These are phyloP conservation scores for Pelecanus crispus DNA, from an alignment of 2,113 vertebrate genomes.

Conservation along the genomic window DNA sequence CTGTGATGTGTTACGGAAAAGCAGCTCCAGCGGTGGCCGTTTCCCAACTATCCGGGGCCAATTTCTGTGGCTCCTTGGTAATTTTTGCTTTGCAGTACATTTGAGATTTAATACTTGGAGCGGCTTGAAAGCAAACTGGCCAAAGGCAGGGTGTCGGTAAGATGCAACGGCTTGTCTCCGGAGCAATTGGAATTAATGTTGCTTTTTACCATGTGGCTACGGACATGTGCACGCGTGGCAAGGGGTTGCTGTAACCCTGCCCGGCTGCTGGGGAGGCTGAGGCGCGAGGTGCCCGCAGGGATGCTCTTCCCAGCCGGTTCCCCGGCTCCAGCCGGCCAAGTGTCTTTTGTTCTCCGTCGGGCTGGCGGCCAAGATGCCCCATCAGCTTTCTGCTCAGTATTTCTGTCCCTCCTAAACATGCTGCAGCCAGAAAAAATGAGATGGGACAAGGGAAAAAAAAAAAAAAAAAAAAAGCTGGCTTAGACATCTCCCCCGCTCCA, in stretches of 20 bases:
- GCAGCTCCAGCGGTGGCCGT: background rate
- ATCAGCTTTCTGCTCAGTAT: background rate
- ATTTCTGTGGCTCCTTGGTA: background rate
- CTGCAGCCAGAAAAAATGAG: background rate
- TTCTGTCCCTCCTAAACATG: background rate
- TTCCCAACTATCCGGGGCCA: background rate
- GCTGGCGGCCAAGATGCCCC: background rate
- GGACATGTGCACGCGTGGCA: rapidly evolving
- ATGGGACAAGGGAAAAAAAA: rapidly evolving
- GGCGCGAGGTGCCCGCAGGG: background rate
- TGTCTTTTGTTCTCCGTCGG: background rate
- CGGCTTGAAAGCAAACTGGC: background rate
- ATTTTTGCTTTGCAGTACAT: background rate
- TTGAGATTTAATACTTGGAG: background rate
- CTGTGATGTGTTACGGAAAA: rapidly evolving
- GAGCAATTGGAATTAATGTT: background rate
- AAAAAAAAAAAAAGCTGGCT: background rate
- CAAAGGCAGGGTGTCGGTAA: rapidly evolving
- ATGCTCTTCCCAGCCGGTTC: background rate
- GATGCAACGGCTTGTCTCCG: too few relatives aligned
- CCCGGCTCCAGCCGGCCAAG: background rate
- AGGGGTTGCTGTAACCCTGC: rapidly evolving
- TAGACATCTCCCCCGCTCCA: background rate
- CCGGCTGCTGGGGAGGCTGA: background rate
- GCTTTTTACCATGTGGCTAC: background rate